Evolutionary conservation across 2,888 invertebrate genomes (phyloP).

Genomic region (Acanthosepion lycidas): DNA sequence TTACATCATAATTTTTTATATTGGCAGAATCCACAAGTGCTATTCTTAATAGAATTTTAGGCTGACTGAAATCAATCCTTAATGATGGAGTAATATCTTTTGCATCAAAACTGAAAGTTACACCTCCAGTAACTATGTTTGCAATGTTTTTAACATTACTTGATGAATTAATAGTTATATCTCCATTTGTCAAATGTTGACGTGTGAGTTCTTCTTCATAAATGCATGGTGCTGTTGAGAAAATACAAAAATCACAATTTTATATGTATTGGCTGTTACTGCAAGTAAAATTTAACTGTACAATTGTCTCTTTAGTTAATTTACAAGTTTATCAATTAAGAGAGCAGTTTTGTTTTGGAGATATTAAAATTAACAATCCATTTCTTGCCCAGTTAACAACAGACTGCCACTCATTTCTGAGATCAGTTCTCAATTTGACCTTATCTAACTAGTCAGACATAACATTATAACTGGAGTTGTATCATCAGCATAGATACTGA

Average conservation of each 20-base stretch:
- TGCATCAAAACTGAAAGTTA: neutral
- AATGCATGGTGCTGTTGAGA: neutral
- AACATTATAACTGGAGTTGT: too few relatives aligned
- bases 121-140: neutral
- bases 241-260: neutral
- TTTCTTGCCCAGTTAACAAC: too few relatives aligned
- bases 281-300: neutral
- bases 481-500: too few relatives aligned
- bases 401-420: too few relatives aligned
- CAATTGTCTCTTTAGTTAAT: neutral
- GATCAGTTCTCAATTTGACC: too few relatives aligned
- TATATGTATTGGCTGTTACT: neutral
- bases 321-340: too few relatives aligned
- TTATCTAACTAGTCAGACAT: too few relatives aligned
- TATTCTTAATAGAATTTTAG: neutral
- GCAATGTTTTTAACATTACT: neutral
- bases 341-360: too few relatives aligned
- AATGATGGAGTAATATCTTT: neutral
- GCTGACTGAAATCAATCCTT: neutral
- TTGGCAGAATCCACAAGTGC: neutral
- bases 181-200: neutral
- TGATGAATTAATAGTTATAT: neutral
- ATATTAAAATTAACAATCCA: too few relatives aligned
- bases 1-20: neutral
- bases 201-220: neutral